Percentiles rank a stretch among this genome's conserved stretches.
These are phyloP conservation scores for Hippopotamus amphibius DNA, from an alignment of 2,113 vertebrate genomes.

Conservation along the genomic window DNA sequence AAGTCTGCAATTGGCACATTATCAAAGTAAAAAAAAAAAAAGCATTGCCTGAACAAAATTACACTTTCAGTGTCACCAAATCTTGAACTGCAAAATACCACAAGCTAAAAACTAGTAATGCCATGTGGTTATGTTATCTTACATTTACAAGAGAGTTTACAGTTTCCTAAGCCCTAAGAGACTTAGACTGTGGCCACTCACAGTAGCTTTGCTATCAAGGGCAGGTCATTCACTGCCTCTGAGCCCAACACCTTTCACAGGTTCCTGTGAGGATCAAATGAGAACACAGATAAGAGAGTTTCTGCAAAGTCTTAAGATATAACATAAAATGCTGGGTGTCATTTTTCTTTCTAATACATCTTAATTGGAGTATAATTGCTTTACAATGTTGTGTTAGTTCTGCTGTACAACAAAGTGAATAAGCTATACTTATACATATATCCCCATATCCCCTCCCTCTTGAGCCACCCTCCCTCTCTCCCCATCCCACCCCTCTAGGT, in stretches of 20 bases:
- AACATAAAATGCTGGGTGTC: not conserved
- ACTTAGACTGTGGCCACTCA: not conserved
- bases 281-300: not conserved
- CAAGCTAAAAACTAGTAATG: constrained; percentile 62
- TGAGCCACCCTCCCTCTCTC: too few species aligned
- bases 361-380: too few species aligned
- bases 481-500: too few species aligned
- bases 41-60: constrained; percentile 66
- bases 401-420: too few species aligned
- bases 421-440: too few species aligned
- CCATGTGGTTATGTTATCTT: constrained; percentile 50
- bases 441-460: too few species aligned
- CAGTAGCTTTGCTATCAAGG: not conserved
- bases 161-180: constrained; percentile 7
- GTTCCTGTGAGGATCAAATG: not conserved
- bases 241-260: not conserved
- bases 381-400: too few species aligned
- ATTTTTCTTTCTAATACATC: not conserved
- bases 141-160: constrained; percentile 41
- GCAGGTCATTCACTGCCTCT: not conserved
- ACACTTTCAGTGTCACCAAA: constrained; percentile 73
- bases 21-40: constrained; percentile 73
- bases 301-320: not conserved
- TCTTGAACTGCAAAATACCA: constrained; percentile 75
- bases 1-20: constrained; percentile 77